phyloP scores from a whole-genome alignment of 2,888 invertebrate genomes.

The Luperina nickerlii region DNA sequence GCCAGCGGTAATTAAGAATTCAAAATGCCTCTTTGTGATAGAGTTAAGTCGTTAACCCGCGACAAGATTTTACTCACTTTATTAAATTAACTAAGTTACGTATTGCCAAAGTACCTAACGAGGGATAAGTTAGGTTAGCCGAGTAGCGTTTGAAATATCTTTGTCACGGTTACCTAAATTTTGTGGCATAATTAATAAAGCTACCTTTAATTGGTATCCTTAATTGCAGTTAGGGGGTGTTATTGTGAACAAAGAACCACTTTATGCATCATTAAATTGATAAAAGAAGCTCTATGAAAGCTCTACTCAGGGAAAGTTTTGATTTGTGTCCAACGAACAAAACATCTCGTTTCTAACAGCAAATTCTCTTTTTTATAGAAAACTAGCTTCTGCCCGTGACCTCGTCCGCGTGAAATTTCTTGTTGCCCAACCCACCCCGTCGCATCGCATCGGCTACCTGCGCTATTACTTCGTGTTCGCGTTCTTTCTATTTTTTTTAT shows the following conservation, averaged over 20 bases:
- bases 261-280: neutral
- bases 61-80: conserved; percentile 78
- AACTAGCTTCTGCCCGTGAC: too few species aligned
- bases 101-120: conserved; percentile 70
- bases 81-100: conserved; percentile 74
- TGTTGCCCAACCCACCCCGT: too few species aligned
- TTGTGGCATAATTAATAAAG: conserved; percentile 42
- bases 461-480: too few species aligned
- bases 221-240: conserved; percentile 5
- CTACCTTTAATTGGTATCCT: conserved; percentile 36
- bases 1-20: conserved; percentile 87
- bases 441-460: too few species aligned
- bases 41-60: conserved; percentile 79
- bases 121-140: conserved; percentile 61
- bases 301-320: neutral
- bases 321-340: neutral
- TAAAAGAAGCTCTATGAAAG: neutral
- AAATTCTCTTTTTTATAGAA: neutral
- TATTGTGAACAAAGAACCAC: conserved; percentile 2
- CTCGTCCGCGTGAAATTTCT: too few species aligned
- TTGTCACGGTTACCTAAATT: conserved; percentile 48
- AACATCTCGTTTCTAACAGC: neutral
- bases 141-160: conserved; percentile 50
- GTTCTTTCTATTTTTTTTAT: too few species aligned
- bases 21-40: conserved; percentile 84